These are phyloP conservation scores for Trachelus stipa DNA, from an alignment of 2,888 invertebrate species.

Conservation along the genomic window DNA sequence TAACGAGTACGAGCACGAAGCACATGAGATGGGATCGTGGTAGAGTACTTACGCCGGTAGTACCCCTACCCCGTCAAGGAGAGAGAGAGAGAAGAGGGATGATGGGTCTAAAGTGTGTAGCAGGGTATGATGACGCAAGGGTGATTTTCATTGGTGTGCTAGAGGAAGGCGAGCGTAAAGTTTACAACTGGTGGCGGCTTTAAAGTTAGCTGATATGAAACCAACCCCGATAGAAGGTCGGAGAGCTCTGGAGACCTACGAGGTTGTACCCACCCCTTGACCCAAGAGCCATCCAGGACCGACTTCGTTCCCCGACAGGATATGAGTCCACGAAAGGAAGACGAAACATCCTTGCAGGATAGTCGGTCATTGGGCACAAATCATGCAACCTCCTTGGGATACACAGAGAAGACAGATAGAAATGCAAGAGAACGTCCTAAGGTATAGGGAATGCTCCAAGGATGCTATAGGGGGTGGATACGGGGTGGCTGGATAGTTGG, in stretches of 20 bases:
- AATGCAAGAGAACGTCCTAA: neutral
- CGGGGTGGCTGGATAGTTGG: neutral
- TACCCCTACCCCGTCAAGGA: neutral
- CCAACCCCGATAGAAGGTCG: slow-evolving; percentile 44
- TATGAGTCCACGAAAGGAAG: slow-evolving; percentile 27
- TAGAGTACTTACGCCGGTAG: neutral
- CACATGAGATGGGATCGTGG: neutral
- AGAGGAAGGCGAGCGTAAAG: slow-evolving; percentile 32
- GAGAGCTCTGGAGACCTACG: slow-evolving; percentile 43
- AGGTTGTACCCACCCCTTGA: slow-evolving; percentile 10
- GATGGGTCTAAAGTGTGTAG: neutral
- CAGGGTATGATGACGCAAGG: neutral
- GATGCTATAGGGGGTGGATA: neutral
- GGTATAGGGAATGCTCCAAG: neutral
- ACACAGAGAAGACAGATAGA: neutral
- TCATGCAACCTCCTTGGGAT: slow-evolving; percentile 16
- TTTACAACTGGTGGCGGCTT: slow-evolving; percentile 49
- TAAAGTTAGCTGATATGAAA: slow-evolving; percentile 52
- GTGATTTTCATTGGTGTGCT: neutral
- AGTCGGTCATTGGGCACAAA: slow-evolving; percentile 17
- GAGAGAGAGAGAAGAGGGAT: neutral
- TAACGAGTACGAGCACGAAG: neutral
- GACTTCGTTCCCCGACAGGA: slow-evolving; percentile 24
- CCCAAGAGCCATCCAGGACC: slow-evolving; percentile 7
- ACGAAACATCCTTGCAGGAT: slow-evolving; percentile 16